These are phyloP conservation scores for Wasmannia auropunctata DNA, from an alignment of 1,140 invertebrate genomes.

Conservation along the genomic window DNA sequence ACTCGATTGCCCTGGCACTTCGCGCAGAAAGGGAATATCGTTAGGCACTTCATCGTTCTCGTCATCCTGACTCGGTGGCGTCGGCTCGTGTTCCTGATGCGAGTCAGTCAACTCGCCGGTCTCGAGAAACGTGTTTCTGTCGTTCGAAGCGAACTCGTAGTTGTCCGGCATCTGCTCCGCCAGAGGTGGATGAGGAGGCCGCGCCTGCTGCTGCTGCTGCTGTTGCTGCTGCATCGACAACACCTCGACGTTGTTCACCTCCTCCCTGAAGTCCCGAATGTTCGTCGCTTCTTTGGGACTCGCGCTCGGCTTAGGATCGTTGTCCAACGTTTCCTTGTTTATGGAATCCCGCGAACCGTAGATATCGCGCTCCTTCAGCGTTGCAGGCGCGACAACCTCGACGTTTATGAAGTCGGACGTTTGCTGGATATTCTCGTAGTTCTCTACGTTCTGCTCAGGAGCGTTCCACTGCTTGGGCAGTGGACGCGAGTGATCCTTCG, in stretches of 20 bases:
- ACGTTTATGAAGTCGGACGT: constrained; percentile 80
- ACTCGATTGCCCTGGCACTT: constrained; percentile 83
- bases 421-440: constrained; percentile 82
- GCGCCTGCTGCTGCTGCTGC: constrained; percentile 60
- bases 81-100: constrained; percentile 81
- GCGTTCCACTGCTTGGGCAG: constrained; percentile 70
- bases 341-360: constrained; percentile 82
- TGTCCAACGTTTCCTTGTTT: constrained; percentile 82
- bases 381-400: constrained; percentile 79
- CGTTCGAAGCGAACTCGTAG: constrained; percentile 84
- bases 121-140: constrained; percentile 83
- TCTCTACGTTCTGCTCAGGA: constrained; percentile 79
- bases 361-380: constrained; percentile 76
- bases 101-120: constrained; percentile 84
- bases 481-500: constrained; percentile 67
- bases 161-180: constrained; percentile 80
- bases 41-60: constrained; percentile 84
- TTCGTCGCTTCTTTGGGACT: constrained; percentile 70
- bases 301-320: constrained; percentile 75
- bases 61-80: constrained; percentile 82
- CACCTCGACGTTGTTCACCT: constrained; percentile 78
- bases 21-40: constrained; percentile 83
- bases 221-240: constrained; percentile 59
- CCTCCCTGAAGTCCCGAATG: constrained; percentile 76
- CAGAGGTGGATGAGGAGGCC: constrained; percentile 67